Evolutionary conservation across 2,113 vertebrate genomes (phyloP).

Genomic region (Oryzias curvinotus): DNA sequence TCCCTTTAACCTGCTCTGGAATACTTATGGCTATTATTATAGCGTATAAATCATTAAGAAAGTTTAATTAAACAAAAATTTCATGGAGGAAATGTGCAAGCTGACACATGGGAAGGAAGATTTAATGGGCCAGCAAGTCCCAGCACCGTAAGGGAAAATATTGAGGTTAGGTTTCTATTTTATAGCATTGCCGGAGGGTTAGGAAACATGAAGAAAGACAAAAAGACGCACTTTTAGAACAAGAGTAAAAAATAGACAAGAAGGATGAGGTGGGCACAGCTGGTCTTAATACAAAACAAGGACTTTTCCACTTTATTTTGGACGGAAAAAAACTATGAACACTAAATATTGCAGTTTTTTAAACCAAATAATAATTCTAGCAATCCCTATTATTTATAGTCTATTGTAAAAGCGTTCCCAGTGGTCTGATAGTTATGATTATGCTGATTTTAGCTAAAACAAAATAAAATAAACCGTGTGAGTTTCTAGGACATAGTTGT

Average conservation of each 20-base stretch:
- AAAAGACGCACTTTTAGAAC: conserved; percentile 58
- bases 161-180: conserved; percentile 85
- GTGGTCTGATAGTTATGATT: too few relatives aligned
- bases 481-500: too few relatives aligned
- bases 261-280: conserved; percentile 31
- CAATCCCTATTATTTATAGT: too few relatives aligned
- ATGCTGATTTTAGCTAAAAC: too few relatives aligned
- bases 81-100: conserved; percentile 80
- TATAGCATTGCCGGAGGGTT: conserved; percentile 75
- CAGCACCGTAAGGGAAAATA: conserved; percentile 81
- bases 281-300: conserved; percentile 39
- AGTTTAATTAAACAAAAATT: conserved; percentile 84
- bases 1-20: conserved; percentile 83
- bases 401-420: too few relatives aligned
- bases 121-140: conserved; percentile 86
- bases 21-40: conserved; percentile 83
- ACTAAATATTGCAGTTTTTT: conserved; percentile 46
- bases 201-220: conserved; percentile 63
- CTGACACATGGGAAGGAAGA: conserved; percentile 82
- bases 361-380: too few relatives aligned
- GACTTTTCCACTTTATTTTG: conserved; percentile 50
- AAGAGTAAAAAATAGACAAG: conserved; percentile 16
- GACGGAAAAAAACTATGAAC: conserved; percentile 50
- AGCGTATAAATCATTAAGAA: conserved; percentile 88
- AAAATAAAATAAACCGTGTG: too few relatives aligned